phyloP scores from a whole-genome alignment of 2,797 vertebrate species.

The Gambusia yucatana region DNA sequence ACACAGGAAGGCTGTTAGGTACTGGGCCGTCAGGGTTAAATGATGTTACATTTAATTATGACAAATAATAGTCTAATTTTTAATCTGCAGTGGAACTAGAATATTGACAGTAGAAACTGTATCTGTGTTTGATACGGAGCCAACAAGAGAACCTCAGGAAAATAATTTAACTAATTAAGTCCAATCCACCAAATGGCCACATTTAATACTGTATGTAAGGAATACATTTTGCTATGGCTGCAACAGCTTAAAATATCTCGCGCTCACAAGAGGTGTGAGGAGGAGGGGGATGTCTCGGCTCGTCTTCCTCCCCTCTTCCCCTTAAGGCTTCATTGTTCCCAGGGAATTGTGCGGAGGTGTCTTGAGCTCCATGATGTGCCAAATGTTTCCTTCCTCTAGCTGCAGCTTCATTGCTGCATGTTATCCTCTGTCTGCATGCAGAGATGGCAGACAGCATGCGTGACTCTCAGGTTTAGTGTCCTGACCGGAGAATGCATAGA shows the following conservation, averaged over 20 bases:
- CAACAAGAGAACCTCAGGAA: constrained; percentile 30
- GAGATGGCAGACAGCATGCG: constrained; percentile 40
- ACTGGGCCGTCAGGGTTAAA: constrained; percentile 14
- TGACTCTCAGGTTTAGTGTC: constrained; percentile 40
- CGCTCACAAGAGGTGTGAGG: constrained; percentile 39
- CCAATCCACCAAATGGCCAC: not conserved
- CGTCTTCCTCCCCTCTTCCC: constrained; percentile 47
- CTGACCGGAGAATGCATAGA: constrained; percentile 29
- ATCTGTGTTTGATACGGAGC: constrained; percentile 40
- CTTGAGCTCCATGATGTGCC: constrained; percentile 30
- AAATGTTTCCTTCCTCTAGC: constrained; percentile 31
- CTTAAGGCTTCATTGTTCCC: constrained; percentile 57
- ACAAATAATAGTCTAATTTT: constrained; percentile 36
- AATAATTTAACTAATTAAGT: constrained; percentile 37
- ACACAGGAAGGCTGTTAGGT: constrained; percentile 12
- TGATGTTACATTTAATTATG: constrained; percentile 25
- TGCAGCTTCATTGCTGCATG: constrained; percentile 34
- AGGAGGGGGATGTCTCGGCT: constrained; percentile 23
- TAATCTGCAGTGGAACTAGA: constrained; percentile 28
- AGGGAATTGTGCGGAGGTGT: constrained; percentile 47
- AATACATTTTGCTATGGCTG: constrained; percentile 33
- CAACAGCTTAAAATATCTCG: constrained; percentile 32
- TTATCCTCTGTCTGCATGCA: constrained; percentile 34
- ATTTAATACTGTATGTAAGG: not conserved
- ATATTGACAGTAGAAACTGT: constrained; percentile 18